Evolutionary conservation across 2,888 invertebrate species (phyloP), one percentile per base, ranked within the genome.

Genomic region (Branchipolynoe longqiensis): DNA sequence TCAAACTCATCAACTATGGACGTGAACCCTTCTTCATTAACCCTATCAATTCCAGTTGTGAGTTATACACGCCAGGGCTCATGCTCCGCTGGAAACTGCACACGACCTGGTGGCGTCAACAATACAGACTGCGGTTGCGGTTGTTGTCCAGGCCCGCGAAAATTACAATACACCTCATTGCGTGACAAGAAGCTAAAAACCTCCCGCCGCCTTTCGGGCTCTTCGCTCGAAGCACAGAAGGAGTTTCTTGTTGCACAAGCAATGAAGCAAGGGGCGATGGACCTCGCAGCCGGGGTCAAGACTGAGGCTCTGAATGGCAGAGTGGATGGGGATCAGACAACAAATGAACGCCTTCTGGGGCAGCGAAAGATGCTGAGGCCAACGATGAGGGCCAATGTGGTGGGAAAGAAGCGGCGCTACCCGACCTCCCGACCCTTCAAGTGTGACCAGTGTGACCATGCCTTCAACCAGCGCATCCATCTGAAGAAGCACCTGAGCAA

Each of bases 401-500:
- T 31, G 6, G 40, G 69, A 3, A 41, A 81, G 74, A 81, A 90
- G 83, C 86, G 91, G 14, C 86, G 90, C 0, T 91, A 92, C 84
- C 91, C 91, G 0, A 91, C 91, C 0, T 90, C 91, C 4, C 89
- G 90, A 73, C 93, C 93, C 3, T 93, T 92, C 87, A 92, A 92
- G 82, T 94, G 94, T 90, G 90, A 91, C 28, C 88, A 90, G 54
- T 94, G 94, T 90, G 89, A 90, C 33, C 88, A 92, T 73, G 90
- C 92, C 0, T 94, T 93, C 87, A 93, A 93, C 84, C 94, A 94
- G 88, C 89, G 93, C 62, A 93, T 94, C 41, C 94, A 94, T 87
- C 90, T 94, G 62, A 93, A 92, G 87, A 94, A 94, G 87, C 94
- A 94, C 88, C 91, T 91, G 89, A 93, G 93, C 88, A 93, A 93